phyloP scores from a whole-genome alignment of 2,113 vertebrate genomes.

The Melanerpes formicivorus region DNA sequence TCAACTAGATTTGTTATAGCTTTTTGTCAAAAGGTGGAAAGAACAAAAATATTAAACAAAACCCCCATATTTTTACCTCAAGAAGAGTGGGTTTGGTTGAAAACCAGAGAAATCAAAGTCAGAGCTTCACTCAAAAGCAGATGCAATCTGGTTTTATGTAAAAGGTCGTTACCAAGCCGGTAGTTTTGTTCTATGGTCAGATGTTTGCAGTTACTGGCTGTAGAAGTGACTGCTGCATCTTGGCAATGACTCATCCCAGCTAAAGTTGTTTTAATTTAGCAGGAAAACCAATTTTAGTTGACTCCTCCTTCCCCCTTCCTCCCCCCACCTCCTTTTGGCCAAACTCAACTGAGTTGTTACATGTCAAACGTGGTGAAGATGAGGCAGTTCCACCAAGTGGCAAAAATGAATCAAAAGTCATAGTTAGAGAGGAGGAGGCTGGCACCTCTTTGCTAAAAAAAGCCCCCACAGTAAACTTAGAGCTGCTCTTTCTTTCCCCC shows the following conservation, averaged over 20 bases:
- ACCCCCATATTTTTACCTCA: background rate
- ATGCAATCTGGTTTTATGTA: background rate
- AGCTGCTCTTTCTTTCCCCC: background rate
- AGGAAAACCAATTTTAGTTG: background rate
- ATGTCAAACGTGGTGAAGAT: conserved; percentile 35
- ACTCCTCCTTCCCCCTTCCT: background rate
- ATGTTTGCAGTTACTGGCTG: background rate
- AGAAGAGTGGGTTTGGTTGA: background rate
- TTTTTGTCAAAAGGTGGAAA: background rate
- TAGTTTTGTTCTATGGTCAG: background rate
- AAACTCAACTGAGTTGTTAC: conserved; percentile 45
- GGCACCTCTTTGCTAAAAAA: background rate
- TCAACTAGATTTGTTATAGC: background rate
- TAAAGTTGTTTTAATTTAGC: conserved; percentile 35
- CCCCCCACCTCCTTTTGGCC: background rate
- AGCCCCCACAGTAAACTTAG: background rate
- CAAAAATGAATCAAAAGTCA: conserved; percentile 40
- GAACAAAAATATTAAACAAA: background rate
- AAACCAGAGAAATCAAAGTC: background rate
- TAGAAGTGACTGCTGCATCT: background rate
- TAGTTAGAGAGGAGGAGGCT: conserved; percentile 9
- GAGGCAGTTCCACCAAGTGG: background rate
- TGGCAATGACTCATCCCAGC: background rate
- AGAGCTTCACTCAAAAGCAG: background rate
- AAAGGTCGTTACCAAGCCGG: background rate